Evolutionary conservation across 2,113 vertebrate species (phyloP).

Genomic region (Suncus etruscus): DNA sequence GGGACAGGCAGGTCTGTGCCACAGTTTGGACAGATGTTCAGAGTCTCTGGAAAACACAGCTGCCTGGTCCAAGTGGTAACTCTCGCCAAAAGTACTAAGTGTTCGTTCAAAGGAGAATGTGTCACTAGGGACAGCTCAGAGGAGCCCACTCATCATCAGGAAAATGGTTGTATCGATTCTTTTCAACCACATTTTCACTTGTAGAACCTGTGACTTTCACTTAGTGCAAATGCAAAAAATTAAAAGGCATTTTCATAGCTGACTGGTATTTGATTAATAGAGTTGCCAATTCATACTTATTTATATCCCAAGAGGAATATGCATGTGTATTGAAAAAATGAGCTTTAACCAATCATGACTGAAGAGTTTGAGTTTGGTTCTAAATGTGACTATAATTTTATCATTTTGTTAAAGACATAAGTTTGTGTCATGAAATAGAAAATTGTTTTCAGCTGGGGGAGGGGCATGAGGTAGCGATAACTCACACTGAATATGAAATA

Average conservation of each 20-base stretch:
- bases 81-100: conserved; percentile 73
- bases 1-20: conserved; percentile 73
- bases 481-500: not conserved
- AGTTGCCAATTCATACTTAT: not conserved
- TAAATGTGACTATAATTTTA: not conserved
- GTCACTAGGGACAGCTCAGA: conserved; percentile 73
- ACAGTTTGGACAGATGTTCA: conserved; percentile 79
- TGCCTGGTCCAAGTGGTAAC: conserved; percentile 55
- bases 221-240: not conserved
- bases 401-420: conserved; percentile 5
- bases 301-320: not conserved
- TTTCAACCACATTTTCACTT: conserved; percentile 36
- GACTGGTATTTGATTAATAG: conserved; percentile 5
- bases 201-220: conserved; percentile 19
- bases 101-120: conserved; percentile 79
- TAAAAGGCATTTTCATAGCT: conserved; percentile 6
- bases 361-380: not conserved
- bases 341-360: not conserved
- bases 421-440: not conserved
- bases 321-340: not conserved
- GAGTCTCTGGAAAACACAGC: conserved; percentile 72
- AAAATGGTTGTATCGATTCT: conserved; percentile 46
- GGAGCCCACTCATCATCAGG: conserved; percentile 69
- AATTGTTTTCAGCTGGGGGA: not conserved
- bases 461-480: not conserved